Evolutionary conservation across 2,888 invertebrate genomes (phyloP).

Genomic region (Lasioglossum calceatum): DNA sequence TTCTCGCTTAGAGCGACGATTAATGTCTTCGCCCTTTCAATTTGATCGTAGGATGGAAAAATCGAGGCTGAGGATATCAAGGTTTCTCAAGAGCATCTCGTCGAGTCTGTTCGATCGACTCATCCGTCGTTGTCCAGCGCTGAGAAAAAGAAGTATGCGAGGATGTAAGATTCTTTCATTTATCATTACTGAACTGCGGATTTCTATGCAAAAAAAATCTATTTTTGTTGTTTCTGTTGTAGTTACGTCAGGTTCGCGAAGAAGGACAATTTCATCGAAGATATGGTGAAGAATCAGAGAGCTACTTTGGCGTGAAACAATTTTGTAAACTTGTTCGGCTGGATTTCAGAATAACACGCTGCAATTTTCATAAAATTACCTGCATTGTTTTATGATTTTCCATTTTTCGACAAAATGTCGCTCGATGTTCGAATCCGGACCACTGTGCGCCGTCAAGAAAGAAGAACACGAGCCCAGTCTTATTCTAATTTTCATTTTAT

Average conservation of each 20-base stretch:
- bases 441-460: not conserved
- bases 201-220: not conserved
- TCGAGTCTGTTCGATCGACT: slow-evolving; percentile 88
- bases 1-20: slow-evolving; percentile 51
- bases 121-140: slow-evolving; percentile 90
- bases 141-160: slow-evolving; percentile 90
- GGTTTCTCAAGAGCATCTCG: slow-evolving; percentile 88
- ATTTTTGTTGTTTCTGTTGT: slow-evolving; percentile 62
- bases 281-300: slow-evolving; percentile 85
- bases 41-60: slow-evolving; percentile 50
- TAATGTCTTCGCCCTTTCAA: slow-evolving; percentile 46
- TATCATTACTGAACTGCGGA: not conserved
- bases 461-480: not conserved
- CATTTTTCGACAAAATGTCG: too few relatives aligned
- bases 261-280: slow-evolving; percentile 86
- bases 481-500: slow-evolving; percentile 44
- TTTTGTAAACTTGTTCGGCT: too few relatives aligned
- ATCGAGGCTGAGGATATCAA: slow-evolving; percentile 62
- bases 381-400: too few relatives aligned
- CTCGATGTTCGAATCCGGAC: too few relatives aligned
- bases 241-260: slow-evolving; percentile 88
- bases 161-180: slow-evolving; percentile 87
- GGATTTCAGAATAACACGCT: too few relatives aligned
- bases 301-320: slow-evolving; percentile 85
- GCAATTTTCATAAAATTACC: too few relatives aligned